A percentile compares a stretch with the other conserved stretches of the same genome.
Conservation (phyloP, 2,797 vertebrate genomes). For the Enteromius radiatus region DNA sequence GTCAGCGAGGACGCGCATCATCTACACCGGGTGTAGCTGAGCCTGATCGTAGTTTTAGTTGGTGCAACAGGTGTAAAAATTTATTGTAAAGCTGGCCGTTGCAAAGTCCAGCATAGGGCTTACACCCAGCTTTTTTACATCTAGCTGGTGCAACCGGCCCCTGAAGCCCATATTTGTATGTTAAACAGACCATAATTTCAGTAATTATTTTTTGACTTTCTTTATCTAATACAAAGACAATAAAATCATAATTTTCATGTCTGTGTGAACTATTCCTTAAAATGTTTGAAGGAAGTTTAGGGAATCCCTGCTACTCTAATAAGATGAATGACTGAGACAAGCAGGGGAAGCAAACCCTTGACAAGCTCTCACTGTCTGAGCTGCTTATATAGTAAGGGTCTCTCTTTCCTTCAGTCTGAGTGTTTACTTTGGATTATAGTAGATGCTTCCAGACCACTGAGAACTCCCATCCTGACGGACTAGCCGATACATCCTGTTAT, state of each 20-base stretch:
- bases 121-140: too few species aligned
- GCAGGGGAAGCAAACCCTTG: conserved; percentile 57
- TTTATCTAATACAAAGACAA: background rate
- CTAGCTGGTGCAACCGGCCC: too few species aligned
- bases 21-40: too few species aligned
- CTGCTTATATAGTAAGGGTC: conserved; percentile 16
- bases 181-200: background rate
- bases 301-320: conserved; percentile 27
- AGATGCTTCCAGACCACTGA: conserved; percentile 35
- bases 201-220: background rate
- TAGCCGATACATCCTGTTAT: conserved; percentile 32
- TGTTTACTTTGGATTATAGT: conserved; percentile 54
- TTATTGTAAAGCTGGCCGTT: too few species aligned
- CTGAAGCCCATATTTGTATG: background rate
- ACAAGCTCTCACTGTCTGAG: conserved; percentile 51
- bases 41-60: too few species aligned
- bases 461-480: conserved; percentile 46
- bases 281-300: background rate
- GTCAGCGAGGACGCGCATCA: too few species aligned
- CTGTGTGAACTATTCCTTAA: background rate
- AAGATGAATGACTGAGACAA: conserved; percentile 41
- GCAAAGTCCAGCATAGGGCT: too few species aligned
- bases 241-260: background rate
- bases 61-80: too few species aligned
- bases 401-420: conserved; percentile 28